These are phyloP conservation scores for Carcinoscorpius rotundicauda DNA, from an alignment of 1,140 invertebrate genomes.

Conservation along the genomic window DNA sequence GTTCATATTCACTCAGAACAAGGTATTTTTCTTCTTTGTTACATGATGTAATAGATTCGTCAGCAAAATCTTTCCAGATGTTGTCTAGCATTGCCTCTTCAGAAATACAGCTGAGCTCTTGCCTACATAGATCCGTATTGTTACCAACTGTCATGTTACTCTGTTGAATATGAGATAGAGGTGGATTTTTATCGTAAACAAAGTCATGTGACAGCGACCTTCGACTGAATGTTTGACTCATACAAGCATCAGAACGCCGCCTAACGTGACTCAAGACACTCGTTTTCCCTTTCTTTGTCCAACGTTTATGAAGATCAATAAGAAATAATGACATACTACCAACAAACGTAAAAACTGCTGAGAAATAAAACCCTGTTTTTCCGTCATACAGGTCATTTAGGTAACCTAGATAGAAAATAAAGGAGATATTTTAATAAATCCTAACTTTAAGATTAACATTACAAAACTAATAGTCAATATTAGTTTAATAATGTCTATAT, in stretches of 20 bases:
- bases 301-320: constrained; percentile 56
- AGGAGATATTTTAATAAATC: neutral
- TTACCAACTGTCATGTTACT: neutral
- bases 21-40: constrained; percentile 67
- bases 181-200: neutral
- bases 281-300: neutral
- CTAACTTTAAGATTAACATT: neutral
- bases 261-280: neutral
- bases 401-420: constrained; percentile 40
- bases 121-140: neutral
- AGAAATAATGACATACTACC: constrained; percentile 63
- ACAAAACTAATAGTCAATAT: neutral
- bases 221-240: neutral
- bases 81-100: constrained; percentile 36
- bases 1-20: constrained; percentile 70
- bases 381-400: constrained; percentile 58
- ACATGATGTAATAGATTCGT: constrained; percentile 72
- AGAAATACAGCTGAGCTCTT: constrained; percentile 68
- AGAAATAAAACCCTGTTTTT: constrained; percentile 66
- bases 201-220: constrained; percentile 2
- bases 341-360: constrained; percentile 58
- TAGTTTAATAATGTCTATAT: neutral
- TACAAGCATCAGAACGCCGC: constrained; percentile 1
- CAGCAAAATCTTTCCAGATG: constrained; percentile 22
- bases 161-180: neutral